Evolutionary conservation across 2,113 vertebrate species (phyloP), one percentile per base, ranked within the genome.

Genomic region (Xenopus laevis): DNA sequence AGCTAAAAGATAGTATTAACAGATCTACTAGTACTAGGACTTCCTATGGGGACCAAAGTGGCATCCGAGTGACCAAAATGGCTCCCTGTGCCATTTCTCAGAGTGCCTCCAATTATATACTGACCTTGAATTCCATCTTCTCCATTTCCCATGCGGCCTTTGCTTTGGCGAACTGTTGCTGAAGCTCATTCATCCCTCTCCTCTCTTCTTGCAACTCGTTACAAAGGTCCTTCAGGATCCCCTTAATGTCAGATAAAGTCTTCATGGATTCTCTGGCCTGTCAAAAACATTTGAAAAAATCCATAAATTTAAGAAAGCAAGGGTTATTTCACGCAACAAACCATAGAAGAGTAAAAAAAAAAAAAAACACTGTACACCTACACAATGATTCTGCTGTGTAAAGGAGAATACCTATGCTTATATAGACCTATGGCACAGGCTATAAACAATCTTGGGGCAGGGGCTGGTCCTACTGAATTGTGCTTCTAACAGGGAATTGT

Each of bases 61-160:
- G 33, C 33, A 40, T 9, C 33, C 33, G 6, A 40, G 33, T 40
- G 33, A 40, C 8, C 33, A 9, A 9, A 40, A 40, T 40, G 33
- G 5, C 33, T 9, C 5, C 8, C 33, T 6, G 33, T 1, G 2
- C 33, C 33, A 40, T 40, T 33, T 33, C 30, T 33, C 30, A 33
- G 30, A 33, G 6, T 7, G 18, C n/a, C 5, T 6, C 18, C 13
- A 45, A n/a, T n/a, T 27, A 27, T 27, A 27, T 27, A 77, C 86
- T 82, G 77, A 99, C 97, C 92, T 96, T 95, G 68, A 97, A 93
- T 81, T 98, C 95, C 0, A 92, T 90, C 0, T 93, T 90, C 83
- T 99, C 96, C 21, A 96, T 92, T 83, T 98, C 97, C 97, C 97
- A 99, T 72, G 95, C 89, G 62, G 96, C 94, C 83, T 98, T 98